These are phyloP conservation scores for Ephestia elutella DNA, from an alignment of 1,140 invertebrate species.

Conservation along the genomic window DNA sequence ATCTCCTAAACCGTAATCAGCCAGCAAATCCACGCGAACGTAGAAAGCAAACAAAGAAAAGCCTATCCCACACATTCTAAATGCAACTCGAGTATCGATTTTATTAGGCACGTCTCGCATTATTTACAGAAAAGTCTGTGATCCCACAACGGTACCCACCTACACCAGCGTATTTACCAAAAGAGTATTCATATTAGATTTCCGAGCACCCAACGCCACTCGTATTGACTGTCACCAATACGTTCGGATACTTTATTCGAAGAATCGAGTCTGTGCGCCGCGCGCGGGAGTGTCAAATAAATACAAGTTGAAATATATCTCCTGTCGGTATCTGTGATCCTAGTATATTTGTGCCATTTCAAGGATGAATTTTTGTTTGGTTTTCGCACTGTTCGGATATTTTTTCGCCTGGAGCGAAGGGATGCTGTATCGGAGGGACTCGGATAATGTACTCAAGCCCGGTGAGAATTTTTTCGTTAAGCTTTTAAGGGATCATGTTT, in stretches of 20 bases:
- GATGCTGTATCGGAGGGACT: slow-evolving; percentile 59
- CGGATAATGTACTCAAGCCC: slow-evolving; percentile 62
- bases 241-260: slow-evolving; percentile 65
- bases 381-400: slow-evolving; percentile 59
- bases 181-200: slow-evolving; percentile 71
- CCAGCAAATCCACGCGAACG: not conserved
- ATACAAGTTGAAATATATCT: slow-evolving; percentile 67
- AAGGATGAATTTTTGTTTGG: slow-evolving; percentile 68
- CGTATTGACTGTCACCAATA: slow-evolving; percentile 65
- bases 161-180: slow-evolving; percentile 48
- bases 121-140: slow-evolving; percentile 50
- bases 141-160: slow-evolving; percentile 45
- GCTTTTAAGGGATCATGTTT: not conserved
- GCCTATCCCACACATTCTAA: slow-evolving; percentile 9
- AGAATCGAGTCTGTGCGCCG: slow-evolving; percentile 44
- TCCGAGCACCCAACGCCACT: slow-evolving; percentile 55
- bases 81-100: slow-evolving; percentile 31
- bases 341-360: slow-evolving; percentile 56
- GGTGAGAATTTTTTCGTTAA: slow-evolving; percentile 42
- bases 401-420: slow-evolving; percentile 53
- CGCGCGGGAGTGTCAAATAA: slow-evolving; percentile 65
- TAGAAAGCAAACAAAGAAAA: slow-evolving; percentile 5
- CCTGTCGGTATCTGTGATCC: slow-evolving; percentile 60
- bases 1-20: not conserved
- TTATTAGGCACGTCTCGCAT: slow-evolving; percentile 55